Evolutionary conservation across 2,113 vertebrate species (phyloP).

Genomic region (Alouatta palliata): DNA sequence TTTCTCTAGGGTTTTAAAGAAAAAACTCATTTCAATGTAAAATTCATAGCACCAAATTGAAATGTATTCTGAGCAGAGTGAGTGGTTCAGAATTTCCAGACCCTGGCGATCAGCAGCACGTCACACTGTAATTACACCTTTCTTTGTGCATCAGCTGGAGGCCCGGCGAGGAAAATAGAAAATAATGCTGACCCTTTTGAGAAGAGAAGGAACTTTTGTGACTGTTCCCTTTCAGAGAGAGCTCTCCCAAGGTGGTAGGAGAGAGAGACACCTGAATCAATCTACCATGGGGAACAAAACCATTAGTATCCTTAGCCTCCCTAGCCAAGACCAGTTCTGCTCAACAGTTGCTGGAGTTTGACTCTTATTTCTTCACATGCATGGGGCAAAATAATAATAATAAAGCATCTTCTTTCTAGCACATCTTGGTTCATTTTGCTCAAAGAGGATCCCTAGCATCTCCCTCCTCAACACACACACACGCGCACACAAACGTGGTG

Average conservation of each 20-base stretch:
- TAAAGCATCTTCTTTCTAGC: slow-evolving; percentile 25
- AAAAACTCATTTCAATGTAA: slow-evolving; percentile 90
- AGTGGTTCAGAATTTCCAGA: slow-evolving; percentile 84
- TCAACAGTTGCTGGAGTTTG: slow-evolving; percentile 61
- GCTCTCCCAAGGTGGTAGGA: slow-evolving; percentile 57
- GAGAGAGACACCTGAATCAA: slow-evolving; percentile 76
- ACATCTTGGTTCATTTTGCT: slow-evolving; percentile 28
- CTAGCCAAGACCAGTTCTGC: slow-evolving; percentile 73
- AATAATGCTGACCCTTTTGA: slow-evolving; percentile 81
- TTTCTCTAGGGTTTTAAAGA: slow-evolving; percentile 90
- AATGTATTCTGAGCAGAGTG: slow-evolving; percentile 87
- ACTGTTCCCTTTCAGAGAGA: slow-evolving; percentile 73
- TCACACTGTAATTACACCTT: slow-evolving; percentile 87
- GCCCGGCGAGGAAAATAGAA: slow-evolving; percentile 70
- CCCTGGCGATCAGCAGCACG: slow-evolving; percentile 78
- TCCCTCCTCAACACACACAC: not conserved
- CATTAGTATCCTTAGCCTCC: slow-evolving; percentile 66
- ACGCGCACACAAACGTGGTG: not conserved
- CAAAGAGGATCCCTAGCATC: not conserved
- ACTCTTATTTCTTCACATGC: slow-evolving; percentile 54
- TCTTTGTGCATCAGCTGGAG: slow-evolving; percentile 84
- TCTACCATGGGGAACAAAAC: slow-evolving; percentile 64
- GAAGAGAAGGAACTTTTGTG: slow-evolving; percentile 83
- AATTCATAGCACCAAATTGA: slow-evolving; percentile 88
- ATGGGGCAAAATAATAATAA: not conserved